Evolutionary conservation across 2,888 invertebrate genomes (phyloP).

Genomic region (Orthosia gracilis): DNA sequence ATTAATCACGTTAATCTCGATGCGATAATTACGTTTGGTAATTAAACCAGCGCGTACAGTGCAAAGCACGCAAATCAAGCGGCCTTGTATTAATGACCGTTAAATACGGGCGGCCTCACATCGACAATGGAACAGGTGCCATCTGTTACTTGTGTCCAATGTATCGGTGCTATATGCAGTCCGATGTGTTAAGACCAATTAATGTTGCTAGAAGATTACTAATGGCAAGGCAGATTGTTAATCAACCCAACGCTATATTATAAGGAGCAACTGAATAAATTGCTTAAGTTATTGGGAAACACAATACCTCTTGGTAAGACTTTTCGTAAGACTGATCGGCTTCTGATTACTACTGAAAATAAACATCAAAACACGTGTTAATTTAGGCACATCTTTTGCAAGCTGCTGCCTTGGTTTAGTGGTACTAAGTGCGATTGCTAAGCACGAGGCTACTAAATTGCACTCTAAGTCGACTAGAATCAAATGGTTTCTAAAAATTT

Average conservation of each 20-base stretch:
- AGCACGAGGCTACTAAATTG: neutral
- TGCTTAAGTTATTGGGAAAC: no score
- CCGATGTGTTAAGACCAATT: neutral
- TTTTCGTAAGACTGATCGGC: no score
- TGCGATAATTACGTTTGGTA: neutral
- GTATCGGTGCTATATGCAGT: neutral
- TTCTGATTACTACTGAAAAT: no score
- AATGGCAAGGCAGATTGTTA: no score
- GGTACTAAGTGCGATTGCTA: neutral
- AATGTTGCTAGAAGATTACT: neutral
- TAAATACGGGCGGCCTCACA: slow-evolving; percentile 52
- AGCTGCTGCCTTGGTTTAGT: neutral
- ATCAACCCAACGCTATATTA: no score
- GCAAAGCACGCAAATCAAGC: slow-evolving; percentile 12
- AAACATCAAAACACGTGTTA: no score
- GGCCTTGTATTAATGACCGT: slow-evolving; percentile 48
- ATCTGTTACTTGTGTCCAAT: slow-evolving; percentile 41
- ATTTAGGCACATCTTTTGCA: no score
- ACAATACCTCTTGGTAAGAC: no score
- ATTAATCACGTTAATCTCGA: neutral
- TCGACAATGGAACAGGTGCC: slow-evolving; percentile 8
- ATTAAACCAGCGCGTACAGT: neutral
- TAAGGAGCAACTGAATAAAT: no score
- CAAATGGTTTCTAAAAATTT: no score
- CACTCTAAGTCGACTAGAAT: neutral